phyloP scores from a whole-genome alignment of 2,797 vertebrate genomes.

The Myotis planiceps region DNA sequence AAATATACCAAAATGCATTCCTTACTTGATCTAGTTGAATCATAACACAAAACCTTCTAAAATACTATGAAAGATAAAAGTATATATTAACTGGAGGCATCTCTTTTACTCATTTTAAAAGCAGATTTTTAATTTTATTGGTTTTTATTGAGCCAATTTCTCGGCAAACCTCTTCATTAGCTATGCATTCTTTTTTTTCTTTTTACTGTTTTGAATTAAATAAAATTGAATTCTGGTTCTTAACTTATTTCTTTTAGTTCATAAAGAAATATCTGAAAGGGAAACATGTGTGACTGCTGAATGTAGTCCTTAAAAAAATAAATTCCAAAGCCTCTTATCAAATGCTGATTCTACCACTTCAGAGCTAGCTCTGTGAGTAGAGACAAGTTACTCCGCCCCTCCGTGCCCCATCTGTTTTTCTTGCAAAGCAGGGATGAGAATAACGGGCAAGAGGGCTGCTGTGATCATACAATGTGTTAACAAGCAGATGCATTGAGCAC shows the following conservation, averaged over 20 bases:
- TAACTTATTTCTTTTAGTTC: background rate
- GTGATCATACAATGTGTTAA: background rate
- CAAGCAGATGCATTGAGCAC: background rate
- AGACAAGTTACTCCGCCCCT: background rate
- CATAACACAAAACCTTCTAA: background rate
- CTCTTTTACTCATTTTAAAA: slow-evolving; percentile 11
- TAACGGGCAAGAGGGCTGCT: background rate
- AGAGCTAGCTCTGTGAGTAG: background rate
- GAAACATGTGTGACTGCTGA: background rate
- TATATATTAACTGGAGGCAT: background rate
- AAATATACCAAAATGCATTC: background rate
- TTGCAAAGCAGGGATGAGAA: background rate
- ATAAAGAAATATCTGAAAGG: background rate
- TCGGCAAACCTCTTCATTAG: background rate
- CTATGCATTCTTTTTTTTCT: background rate
- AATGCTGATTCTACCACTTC: background rate
- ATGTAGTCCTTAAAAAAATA: background rate
- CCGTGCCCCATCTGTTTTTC: background rate
- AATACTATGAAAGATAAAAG: background rate
- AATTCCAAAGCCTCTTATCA: background rate
- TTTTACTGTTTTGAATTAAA: background rate
- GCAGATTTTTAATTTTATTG: background rate
- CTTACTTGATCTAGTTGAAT: background rate
- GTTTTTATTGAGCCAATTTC: background rate
- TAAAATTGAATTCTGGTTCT: background rate